These are phyloP conservation scores for Schizopygopsis pylzovi DNA, from an alignment of 2,797 vertebrate genomes.

Conservation along the genomic window DNA sequence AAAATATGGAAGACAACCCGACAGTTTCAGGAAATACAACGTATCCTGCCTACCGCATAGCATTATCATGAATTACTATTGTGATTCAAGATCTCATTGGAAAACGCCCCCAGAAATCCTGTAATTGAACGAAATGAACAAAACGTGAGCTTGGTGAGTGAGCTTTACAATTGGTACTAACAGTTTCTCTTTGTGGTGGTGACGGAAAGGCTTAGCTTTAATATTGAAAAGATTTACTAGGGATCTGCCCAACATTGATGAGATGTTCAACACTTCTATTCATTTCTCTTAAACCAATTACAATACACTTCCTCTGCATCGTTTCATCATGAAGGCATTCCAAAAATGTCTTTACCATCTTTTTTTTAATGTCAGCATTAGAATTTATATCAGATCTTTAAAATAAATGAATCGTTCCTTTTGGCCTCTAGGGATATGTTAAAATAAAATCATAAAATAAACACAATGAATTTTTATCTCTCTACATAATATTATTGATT, in stretches of 20 bases:
- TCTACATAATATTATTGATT: conserved; percentile 82
- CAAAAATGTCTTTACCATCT: background rate
- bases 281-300: conserved; percentile 13
- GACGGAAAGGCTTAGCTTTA: conserved; percentile 25
- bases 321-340: conserved; percentile 57
- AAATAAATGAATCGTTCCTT: conserved; percentile 62
- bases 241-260: conserved; percentile 33
- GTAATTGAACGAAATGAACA: background rate
- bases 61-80: conserved; percentile 1
- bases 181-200: conserved; percentile 14
- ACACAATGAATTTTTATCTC: conserved; percentile 69
- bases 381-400: conserved; percentile 71
- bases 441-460: conserved; percentile 66
- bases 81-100: background rate
- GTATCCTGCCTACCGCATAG: background rate
- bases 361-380: conserved; percentile 80
- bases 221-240: conserved; percentile 18
- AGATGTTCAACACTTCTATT: conserved; percentile 36
- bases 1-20: conserved; percentile 1
- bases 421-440: conserved; percentile 55
- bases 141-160: background rate
- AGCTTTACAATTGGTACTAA: conserved; percentile 15
- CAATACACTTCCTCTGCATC: conserved; percentile 32
- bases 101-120: conserved; percentile 1
- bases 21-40: background rate